These are phyloP conservation scores for Ptycholaimellus sp. DNA, from an alignment of 2,888 invertebrate species.

Conservation along the genomic window DNA sequence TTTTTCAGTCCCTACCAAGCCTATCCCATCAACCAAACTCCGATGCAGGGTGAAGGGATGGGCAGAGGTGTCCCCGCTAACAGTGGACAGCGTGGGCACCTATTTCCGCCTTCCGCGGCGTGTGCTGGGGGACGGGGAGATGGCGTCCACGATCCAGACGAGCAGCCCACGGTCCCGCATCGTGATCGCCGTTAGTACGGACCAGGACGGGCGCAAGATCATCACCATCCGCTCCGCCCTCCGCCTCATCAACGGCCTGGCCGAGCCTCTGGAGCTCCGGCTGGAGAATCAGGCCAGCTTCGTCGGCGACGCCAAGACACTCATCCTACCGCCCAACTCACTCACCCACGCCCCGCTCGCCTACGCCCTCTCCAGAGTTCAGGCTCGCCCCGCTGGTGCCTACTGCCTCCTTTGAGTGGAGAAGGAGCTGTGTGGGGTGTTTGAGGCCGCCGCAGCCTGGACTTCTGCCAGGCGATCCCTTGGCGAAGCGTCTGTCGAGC, in stretches of 20 bases:
- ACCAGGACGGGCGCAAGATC: constrained; percentile 75
- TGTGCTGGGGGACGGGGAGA: constrained; percentile 6
- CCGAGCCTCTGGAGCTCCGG: constrained; percentile 46
- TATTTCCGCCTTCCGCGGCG: constrained; percentile 42
- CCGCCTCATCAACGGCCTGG: constrained; percentile 48
- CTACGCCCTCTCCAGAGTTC: constrained; percentile 48
- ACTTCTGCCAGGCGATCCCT: constrained; percentile 9
- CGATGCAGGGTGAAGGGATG: constrained; percentile 77
- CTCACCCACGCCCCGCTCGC: constrained; percentile 48
- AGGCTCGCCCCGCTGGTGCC: constrained; percentile 44
- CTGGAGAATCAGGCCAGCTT: constrained; percentile 36
- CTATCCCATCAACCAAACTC: too few relatives aligned
- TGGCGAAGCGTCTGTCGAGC: background rate
- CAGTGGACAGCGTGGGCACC: constrained; percentile 78
- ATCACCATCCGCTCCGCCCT: constrained; percentile 74
- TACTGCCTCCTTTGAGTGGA: too few relatives aligned
- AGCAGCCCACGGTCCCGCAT: too few relatives aligned
- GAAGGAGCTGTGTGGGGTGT: too few relatives aligned
- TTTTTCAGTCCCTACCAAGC: constrained; percentile 44
- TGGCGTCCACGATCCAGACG: too few relatives aligned
- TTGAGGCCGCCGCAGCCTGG: too few relatives aligned
- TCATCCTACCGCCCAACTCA: constrained; percentile 2
- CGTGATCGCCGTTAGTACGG: constrained; percentile 66
- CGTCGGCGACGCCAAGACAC: constrained; percentile 8
- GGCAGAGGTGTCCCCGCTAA: constrained; percentile 59